Evolutionary conservation across 1,140 invertebrate species (phyloP).

Genomic region (Orchestia grillus): DNA sequence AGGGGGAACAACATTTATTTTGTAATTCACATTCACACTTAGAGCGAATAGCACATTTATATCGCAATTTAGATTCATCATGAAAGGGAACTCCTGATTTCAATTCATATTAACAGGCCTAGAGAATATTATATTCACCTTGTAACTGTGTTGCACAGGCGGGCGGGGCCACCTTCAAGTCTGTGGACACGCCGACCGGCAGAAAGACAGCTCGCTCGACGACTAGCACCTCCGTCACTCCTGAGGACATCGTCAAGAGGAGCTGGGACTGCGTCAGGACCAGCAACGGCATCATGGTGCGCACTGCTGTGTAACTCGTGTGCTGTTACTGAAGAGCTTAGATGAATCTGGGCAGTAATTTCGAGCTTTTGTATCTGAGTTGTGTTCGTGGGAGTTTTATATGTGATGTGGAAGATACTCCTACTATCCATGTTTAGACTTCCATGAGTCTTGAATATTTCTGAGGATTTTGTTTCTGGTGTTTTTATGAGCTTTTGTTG

Average conservation of each 20-base stretch:
- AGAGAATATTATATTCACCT: neutral
- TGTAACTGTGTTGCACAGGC: constrained; percentile 49
- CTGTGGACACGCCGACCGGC: constrained; percentile 34
- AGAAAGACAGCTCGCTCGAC: neutral
- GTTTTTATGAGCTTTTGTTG: no score
- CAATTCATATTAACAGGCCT: no score
- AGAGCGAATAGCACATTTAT: no score
- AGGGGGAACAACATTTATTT: no score
- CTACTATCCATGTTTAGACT: no score
- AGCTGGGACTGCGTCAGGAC: constrained; percentile 93
- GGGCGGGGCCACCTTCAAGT: constrained; percentile 57
- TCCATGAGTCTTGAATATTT: no score
- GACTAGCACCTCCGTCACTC: neutral
- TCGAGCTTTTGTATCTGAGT: neutral
- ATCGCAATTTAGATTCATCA: no score
- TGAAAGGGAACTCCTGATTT: no score
- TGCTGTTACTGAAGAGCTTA: neutral
- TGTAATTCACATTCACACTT: no score
- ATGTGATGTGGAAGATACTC: no score
- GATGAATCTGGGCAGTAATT: neutral
- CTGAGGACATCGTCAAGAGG: constrained; percentile 87
- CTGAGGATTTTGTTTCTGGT: no score
- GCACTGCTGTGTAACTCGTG: neutral
- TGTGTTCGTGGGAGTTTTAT: neutral
- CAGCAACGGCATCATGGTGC: constrained; percentile 96